Conservation (phyloP, 2,797 vertebrate genomes). For the Pampus argenteus region DNA sequence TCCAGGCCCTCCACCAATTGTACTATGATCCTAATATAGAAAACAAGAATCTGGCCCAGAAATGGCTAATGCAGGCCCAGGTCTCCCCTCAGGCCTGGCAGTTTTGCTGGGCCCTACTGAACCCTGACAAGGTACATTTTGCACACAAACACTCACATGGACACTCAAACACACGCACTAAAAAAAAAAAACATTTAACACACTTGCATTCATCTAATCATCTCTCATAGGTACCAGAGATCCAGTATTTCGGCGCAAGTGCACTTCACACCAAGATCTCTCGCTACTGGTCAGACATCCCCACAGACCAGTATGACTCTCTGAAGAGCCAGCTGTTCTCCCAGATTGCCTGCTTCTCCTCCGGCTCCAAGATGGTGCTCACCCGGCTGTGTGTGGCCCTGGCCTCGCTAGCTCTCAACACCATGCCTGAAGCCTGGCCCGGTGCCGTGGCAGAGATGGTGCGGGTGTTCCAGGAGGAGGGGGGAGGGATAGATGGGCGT, state of each 20-base stretch:
- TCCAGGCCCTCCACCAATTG: slow-evolving; percentile 96
- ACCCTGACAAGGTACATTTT: slow-evolving; percentile 90
- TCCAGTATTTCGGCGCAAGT: slow-evolving; percentile 98
- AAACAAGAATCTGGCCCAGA: slow-evolving; percentile 99
- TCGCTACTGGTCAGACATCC: slow-evolving; percentile 98
- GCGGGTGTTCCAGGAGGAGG: slow-evolving; percentile 95
- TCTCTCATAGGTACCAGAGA: slow-evolving; percentile 91
- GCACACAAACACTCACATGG: background rate
- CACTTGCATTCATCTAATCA: slow-evolving; percentile 20
- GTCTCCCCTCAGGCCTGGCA: slow-evolving; percentile 99
- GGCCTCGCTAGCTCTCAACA: slow-evolving; percentile 97
- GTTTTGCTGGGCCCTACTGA: slow-evolving; percentile 97
- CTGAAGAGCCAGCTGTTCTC: slow-evolving; percentile 97
- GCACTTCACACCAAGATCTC: slow-evolving; percentile 99
- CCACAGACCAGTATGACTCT: slow-evolving; percentile 95
- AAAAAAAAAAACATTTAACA: background rate
- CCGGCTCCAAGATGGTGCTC: slow-evolving; percentile 97
- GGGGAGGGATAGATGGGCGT: slow-evolving; percentile 92
- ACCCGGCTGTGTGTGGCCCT: slow-evolving; percentile 97
- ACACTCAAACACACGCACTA: background rate
- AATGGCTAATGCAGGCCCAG: slow-evolving; percentile 99
- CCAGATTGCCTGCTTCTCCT: slow-evolving; percentile 96
- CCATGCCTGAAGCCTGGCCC: slow-evolving; percentile 98
- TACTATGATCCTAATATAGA: slow-evolving; percentile 99
- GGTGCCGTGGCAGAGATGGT: slow-evolving; percentile 98